Evolutionary conservation across 2,797 vertebrate species (phyloP), one percentile per base, ranked within the genome.

Genomic region (Ispidina lecontei): DNA sequence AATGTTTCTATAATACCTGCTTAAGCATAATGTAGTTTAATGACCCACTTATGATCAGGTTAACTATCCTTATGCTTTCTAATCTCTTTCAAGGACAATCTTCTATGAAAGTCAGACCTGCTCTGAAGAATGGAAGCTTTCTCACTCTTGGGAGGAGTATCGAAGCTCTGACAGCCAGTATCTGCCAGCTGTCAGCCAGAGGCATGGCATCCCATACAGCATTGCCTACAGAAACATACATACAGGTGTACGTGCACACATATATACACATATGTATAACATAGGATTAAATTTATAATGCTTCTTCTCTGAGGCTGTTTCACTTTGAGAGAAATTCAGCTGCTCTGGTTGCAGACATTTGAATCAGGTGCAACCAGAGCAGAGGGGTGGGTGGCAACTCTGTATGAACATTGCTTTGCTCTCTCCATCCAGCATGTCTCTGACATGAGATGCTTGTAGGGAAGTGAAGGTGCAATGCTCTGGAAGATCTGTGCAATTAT

Each of bases 201-300:
- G 58, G 17, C n/a, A 63, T 1, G 5, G 9, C 41, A 47, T 64
- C 52, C 44, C 14, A 3, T 37, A 43, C 1, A 7, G 15, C 25
- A 39, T 44, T 6, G 3, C 44, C 46, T 46, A 22, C 47, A 41
- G 55, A 37, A 78, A 46, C 0, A 2, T 22, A 19, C 7, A 7
- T 20, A 33, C 25, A 12, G 2, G 1, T 1, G 0, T 37, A 39
- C 3, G 3, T 4, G 4, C 19, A 23, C 8, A 17, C 12, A 5
- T 13, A 20, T 25, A 12, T 21, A 9, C 21, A 12, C 14, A 9
- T 20, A 41, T 20, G 7, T 13, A 11, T 22, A 29, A 4, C 5
- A 19, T 3, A 56, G n/a, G 9, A 71, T 41, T 82, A 10, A 5
- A 1, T 39, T 60, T 12, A 12, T 25, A 60, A 87, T 9, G 20